A percentile compares a stretch with the other conserved stretches of the same genome.
Evolutionary conservation across 1,140 invertebrate species (phyloP).

Genomic region (Delia radicum): DNA sequence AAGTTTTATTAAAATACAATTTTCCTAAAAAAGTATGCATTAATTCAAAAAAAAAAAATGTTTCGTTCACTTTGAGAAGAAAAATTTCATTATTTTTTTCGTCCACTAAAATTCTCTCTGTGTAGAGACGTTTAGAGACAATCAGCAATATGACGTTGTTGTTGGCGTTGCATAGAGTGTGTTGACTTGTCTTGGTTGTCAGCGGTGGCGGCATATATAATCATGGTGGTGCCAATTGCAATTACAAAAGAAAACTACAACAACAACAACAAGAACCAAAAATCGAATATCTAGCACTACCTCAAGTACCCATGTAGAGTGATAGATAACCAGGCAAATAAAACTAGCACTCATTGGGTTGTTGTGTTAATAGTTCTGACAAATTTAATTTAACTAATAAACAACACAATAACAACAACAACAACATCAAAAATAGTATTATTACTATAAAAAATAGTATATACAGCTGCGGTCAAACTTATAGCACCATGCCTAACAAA

Average conservation of each 20-base stretch:
- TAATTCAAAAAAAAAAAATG: too few relatives aligned
- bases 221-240: background rate
- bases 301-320: background rate
- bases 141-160: background rate
- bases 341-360: background rate
- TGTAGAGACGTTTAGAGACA: too few relatives aligned
- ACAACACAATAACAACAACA: background rate
- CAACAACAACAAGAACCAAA: too few relatives aligned
- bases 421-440: background rate
- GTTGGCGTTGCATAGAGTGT: background rate
- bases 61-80: too few relatives aligned
- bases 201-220: background rate
- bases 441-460: too few relatives aligned
- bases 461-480: too few relatives aligned
- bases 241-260: background rate
- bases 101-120: too few relatives aligned
- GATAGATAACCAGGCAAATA: background rate
- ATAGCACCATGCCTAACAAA: too few relatives aligned
- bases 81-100: too few relatives aligned
- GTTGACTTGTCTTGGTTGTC: background rate
- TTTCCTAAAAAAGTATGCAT: too few relatives aligned
- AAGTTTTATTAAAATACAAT: too few relatives aligned
- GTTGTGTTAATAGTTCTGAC: background rate
- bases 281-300: background rate
- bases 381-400: slow-evolving; percentile 5